Base-by-base conservation (phyloP, 2,113 vertebrate species). In the Kryptolebias marmoratus region DNA sequence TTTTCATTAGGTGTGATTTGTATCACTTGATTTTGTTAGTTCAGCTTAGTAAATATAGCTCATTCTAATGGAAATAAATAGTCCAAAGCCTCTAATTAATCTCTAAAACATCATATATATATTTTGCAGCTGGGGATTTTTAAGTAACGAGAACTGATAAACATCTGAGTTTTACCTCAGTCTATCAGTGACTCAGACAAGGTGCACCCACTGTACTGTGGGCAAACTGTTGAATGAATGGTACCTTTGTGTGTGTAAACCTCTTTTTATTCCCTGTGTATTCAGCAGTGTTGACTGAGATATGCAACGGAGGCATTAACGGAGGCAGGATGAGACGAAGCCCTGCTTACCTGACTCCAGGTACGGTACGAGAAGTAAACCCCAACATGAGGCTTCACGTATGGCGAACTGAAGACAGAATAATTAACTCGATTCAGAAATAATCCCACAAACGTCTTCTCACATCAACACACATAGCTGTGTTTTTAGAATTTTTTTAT, bases 221-320 rank as follows among this genome's bases (percentile, higher is more conserved):
- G 56, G 68, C 22, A 61, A 31, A 45, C 63, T 22, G 59, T 11
- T 61, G 12, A 58, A 74, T 88, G 72, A 88, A 85, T 79, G 48
- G 70, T 57, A 73, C 61, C 58, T 75, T 83, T 87, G 82, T 86
- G 64, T 74, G 56, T 72, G 57, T 30, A 22, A 64, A 39, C 30
- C n/a, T 2, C 70, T 49, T 53, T 62, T 48, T 48, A 74, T 59
- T 69, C 63, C 50, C 45, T 55, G 55, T 80, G 54, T 44, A 9
- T 61, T 60, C 65, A 65, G 15, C 30, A 57, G 57, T 58, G 42
- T 50, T 58, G 36, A 58, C 12, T 0, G 58, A 81, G 49, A 68
- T 74, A 53, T 57, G 15, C 61, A 64, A 47, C 7, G 49, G 15
- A 70, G 71, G 31, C 52, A 36, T 63, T 13, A 42, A 45, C 52